A percentile compares a stretch with the other conserved stretches of the same genome.
These are phyloP conservation scores for Pseudanteris insignis DNA, from an alignment of 2,888 invertebrate species.

Conservation along the genomic window DNA sequence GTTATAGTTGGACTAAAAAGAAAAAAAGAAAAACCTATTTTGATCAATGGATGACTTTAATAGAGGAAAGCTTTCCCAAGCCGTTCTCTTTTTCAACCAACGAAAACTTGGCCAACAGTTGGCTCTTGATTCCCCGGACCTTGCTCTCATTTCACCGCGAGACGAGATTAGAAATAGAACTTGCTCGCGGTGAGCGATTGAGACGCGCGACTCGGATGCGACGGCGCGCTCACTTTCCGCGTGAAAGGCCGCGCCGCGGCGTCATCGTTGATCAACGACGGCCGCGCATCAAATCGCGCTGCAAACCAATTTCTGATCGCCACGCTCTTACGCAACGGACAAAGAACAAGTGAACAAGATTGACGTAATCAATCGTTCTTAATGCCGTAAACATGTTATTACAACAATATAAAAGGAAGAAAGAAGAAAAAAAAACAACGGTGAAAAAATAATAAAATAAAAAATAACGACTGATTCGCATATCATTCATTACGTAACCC, in stretches of 20 bases:
- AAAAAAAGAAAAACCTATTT: conserved; percentile 5
- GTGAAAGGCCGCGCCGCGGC: conserved; percentile 37
- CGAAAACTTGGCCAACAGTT: conserved; percentile 62
- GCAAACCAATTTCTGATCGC: conserved; percentile 36
- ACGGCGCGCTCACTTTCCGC: conserved; percentile 31
- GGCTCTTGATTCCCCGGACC: conserved; percentile 66
- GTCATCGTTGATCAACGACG: conserved; percentile 25
- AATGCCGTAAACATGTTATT: conserved; percentile 40
- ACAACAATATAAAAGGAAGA: conserved; percentile 37
- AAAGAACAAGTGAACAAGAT: conserved; percentile 35
- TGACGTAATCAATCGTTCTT: conserved; percentile 38
- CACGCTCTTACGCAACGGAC: conserved; percentile 22
- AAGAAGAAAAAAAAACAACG: neutral
- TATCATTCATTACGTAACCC: conserved; percentile 25
- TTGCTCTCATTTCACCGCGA: conserved; percentile 65
- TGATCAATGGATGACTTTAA: conserved; percentile 33
- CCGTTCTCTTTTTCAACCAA: conserved; percentile 61
- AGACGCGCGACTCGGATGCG: conserved; percentile 33
- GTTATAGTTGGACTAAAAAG: no score
- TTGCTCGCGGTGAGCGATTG: conserved; percentile 41
- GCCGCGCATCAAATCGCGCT: conserved; percentile 1
- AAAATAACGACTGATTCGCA: conserved; percentile 26
- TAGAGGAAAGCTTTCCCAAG: conserved; percentile 39
- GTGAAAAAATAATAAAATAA: no score
- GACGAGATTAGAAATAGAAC: conserved; percentile 58